Base-by-base conservation (phyloP, 2,113 vertebrate species). In the Dolichallabes microphthalmus region DNA sequence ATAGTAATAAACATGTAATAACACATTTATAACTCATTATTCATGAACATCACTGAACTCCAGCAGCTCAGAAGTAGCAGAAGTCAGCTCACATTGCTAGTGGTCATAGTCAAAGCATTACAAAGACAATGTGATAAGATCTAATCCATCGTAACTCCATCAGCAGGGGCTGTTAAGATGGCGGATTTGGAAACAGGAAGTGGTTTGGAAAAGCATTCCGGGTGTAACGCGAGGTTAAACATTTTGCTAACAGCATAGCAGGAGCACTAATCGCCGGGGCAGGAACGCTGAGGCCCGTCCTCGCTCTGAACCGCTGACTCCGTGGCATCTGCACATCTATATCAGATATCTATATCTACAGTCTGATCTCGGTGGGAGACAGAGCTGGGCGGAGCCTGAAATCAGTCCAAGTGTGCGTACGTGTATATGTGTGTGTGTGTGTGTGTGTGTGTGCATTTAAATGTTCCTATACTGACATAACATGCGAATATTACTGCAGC, bases 361-460 rank as follows among this genome's bases (percentile, higher is more conserved):
- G 45, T 68, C 50, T 82, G 52, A 82, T 57, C 81, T 69, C 19
- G 15, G 50, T 9, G 27, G 52, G n/a, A 82, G 66, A 82, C n/a
- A 68, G 25, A 10, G 64, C 81, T 30, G 19, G 52, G 50, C 27
- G 64, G 64, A 57, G 20, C 35, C 27, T 71, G 64, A 25, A 1
- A n/a, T 35, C 11, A 25, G 27, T 15, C 0, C n/a, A 22, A 25
- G 64, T 50, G 52, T 57, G 50, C 55, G 63, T 76, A 45, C 15
- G 79, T n/a, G 60, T 27, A 30, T 52, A 25, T 35, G 76, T 39
- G 9, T 79, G 79, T n/a, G 60, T 27, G 27, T 52, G 45, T 35
- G 76, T 39, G 9, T 79, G 32, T 45, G 35, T 82, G 50, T 57
- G 64, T 82, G 58, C 13, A 30, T 35, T 27, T 77, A 77, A 77